Conservation (phyloP, 2,797 vertebrate genomes). For the Galaxias olidus region DNA sequence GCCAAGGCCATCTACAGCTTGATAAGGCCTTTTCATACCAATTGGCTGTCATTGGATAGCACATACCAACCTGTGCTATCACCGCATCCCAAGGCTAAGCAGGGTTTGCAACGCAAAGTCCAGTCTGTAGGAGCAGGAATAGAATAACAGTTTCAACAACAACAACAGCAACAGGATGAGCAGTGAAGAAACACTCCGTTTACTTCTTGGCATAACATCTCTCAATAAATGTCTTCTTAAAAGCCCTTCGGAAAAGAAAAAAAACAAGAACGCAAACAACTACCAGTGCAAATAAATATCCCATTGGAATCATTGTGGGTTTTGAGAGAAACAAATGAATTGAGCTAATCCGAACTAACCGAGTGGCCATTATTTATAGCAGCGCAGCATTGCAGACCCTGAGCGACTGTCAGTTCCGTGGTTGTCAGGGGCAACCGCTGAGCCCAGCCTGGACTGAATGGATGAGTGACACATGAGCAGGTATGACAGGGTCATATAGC, state of each 20-base stretch:
- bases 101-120: slow-evolving; percentile 50
- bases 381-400: slow-evolving; percentile 11
- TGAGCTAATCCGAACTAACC: slow-evolving; percentile 45
- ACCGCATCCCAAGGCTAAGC: background rate
- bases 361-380: slow-evolving; percentile 52
- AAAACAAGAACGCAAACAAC: too few relatives aligned
- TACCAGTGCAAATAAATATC: too few relatives aligned
- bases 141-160: slow-evolving; percentile 28
- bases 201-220: slow-evolving; percentile 38
- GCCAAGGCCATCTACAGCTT: too few relatives aligned
- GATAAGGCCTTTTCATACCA: background rate
- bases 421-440: slow-evolving; percentile 30
- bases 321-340: slow-evolving; percentile 41
- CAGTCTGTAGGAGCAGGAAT: slow-evolving; percentile 30
- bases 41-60: too few relatives aligned
- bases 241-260: background rate
- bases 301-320: slow-evolving; percentile 17
- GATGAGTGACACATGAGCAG: slow-evolving; percentile 33
- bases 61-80: slow-evolving; percentile 9
- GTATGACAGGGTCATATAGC: slow-evolving; percentile 29
- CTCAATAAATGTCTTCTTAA: slow-evolving; percentile 43
- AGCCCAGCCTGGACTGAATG: slow-evolving; percentile 3
- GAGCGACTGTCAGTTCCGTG: slow-evolving; percentile 29
- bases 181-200: slow-evolving; percentile 37
- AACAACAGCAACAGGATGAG: background rate